Base-by-base conservation (phyloP, 2,888 invertebrate genomes). In the Mystacides longicornis region DNA sequence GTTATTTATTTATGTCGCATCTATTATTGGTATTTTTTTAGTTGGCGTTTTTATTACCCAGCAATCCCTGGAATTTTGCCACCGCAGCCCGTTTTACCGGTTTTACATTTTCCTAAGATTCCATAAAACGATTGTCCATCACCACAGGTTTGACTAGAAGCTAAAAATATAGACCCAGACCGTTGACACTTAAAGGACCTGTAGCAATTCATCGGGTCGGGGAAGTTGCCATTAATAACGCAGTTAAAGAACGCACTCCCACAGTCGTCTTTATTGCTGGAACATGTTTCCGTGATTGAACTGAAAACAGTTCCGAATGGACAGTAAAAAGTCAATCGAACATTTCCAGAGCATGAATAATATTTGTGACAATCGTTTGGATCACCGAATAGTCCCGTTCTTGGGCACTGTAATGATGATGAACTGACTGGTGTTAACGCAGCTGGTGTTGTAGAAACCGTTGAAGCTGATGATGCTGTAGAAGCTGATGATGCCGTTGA, bases 141-240 rank as follows among this genome's bases (percentile, higher is more conserved):
- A 2, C 42, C n/a, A 45, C 56, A 56, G 9, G 14, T n/a, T 1
- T 18, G 18, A 22, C 42, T 49, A 3, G 23, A 19, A 14, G 21
- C 31, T 19, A n/a, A 37, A 20, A 52, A 56, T 20, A n/a, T 21
- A 2, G 16, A 18, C 7, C 49, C 53, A 42, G 19, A 21, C 7
- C 46, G 27, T n/a, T 16, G 9, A 23, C 56, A 56, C 7, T 19
- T 11, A 23, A 49, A 33, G 37, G 21, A 53, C 2, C 33, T 31
- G 7, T 53, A 46, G 18, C 56, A 56, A 45, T 48, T 42, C 20
- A 46, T 52, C 5, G 56, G 56, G 31, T 56, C 53, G 3, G 23
- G 27, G 18, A 46, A 46, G 21, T 31, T 23, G 7, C 56, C 56
- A 47, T 56, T 53, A 2, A 50, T 14, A 14, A 49, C 33, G 23